These are phyloP conservation scores for Drosophila willistoni DNA, from an alignment of 1,140 invertebrate species.

Conservation along the genomic window DNA sequence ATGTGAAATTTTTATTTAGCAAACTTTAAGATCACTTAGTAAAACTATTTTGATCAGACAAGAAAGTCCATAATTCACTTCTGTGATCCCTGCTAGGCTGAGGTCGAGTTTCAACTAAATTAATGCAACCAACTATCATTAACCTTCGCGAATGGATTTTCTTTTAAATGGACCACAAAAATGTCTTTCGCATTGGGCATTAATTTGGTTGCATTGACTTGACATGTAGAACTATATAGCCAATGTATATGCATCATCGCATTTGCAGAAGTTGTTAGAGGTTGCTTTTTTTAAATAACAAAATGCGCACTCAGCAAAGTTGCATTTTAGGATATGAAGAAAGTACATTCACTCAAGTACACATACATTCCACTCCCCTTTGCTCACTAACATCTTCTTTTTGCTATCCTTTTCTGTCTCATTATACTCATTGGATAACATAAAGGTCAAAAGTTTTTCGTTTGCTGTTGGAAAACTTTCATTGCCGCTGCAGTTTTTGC, in stretches of 20 bases:
- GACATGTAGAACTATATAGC: not conserved
- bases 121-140: no score
- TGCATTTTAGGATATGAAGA: constrained; percentile 61
- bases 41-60: no score
- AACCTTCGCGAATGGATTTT: no score
- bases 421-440: constrained; percentile 38
- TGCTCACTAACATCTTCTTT: not conserved
- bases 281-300: constrained; percentile 52
- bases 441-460: constrained; percentile 79
- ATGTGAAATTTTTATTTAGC: not conserved
- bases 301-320: constrained; percentile 54
- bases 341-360: constrained; percentile 42
- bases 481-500: constrained; percentile 56
- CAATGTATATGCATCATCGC: not conserved
- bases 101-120: no score
- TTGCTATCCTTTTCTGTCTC: not conserved
- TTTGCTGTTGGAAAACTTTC: constrained; percentile 75
- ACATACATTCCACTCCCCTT: constrained; percentile 11
- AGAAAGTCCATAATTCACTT: no score
- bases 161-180: no score
- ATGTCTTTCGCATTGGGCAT: no score
- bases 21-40: no score
- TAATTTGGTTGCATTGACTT: not conserved
- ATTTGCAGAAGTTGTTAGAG: constrained; percentile 41
- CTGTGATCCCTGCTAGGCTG: no score